Base-by-base conservation (phyloP, 2,113 vertebrate genomes). In the Tachysurus vachellii region DNA sequence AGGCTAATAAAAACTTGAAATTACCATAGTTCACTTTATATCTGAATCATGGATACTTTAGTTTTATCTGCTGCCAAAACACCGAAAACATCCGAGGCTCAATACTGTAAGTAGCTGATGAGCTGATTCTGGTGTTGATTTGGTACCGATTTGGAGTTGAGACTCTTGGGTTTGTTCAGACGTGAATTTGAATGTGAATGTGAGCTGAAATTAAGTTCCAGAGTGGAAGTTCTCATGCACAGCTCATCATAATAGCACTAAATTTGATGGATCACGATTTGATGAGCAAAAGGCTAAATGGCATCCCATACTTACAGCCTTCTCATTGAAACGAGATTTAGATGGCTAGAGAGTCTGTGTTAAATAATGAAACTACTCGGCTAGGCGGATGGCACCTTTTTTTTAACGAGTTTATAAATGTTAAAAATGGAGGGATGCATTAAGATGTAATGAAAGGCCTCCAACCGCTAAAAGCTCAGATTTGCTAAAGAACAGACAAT, bases 211-310 rank as follows among this genome's bases (percentile, higher is more conserved):
- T 36, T 36, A 64, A 19, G 21, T 42, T 42, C 31, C 59, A n/a
- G 59, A 56, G 56, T 50, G 42, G 19, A 50, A 28, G 62, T 75
- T 64, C 12, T 85, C 47, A 44, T n/a, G 23, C 57, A 19, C 70
- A 28, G 10, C 50, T n/a, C 53, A 56, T 75, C 54, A 64, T 82
- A 85, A 88, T 83, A 90, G 68, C 85, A 80, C 76, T 84, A 83
- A 82, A 88, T 68, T 8, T 76, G 81, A 84, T 84, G 54, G 64
- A 88, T 87, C 85, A 85, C 11, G 54, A 53, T 85, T 88, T 90
- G 73, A 90, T 90, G 82, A 88, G 76, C 66, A 90, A 90, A 90
- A 87, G 87, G 71, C 76, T 76, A 87, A 90, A 88, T 85, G 68
- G 26, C 82, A 85, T 62, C n/a, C 56, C 26, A 54, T 59, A 66